Evolutionary conservation across 2,797 vertebrate genomes (phyloP), one percentile per base, ranked within the genome.

Genomic region (Cuniculus paca): DNA sequence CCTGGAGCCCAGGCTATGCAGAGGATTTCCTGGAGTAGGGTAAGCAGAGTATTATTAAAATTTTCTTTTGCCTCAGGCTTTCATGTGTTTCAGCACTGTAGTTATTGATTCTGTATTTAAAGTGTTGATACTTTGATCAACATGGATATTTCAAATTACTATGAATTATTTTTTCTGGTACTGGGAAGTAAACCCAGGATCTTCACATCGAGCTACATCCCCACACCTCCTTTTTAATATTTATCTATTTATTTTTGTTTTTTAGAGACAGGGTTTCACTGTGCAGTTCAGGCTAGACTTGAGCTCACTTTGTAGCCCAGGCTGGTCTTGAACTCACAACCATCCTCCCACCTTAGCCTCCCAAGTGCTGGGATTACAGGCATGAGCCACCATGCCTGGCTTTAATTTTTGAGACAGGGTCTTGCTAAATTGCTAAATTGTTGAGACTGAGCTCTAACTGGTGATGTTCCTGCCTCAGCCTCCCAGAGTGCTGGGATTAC

Each of bases 41-140:
- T 3, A 12, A 78, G 16, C 17, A 42, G 42, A 39, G 20, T 50
- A 1, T 48, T 50, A 34, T 81, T 75, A 75, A 42, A 28, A 52
- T 80, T 90, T 45, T 16, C 70, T 92, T 63, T 79, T 45, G 54
- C 48, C 26, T 19, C 16, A 19, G 75, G 26, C 68, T 65, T 34
- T 65, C 24, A 9, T 86, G 26, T 26, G 24, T 20, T 34, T 81
- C 52, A n/a, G 31, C 45, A n/a, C 2, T 26, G 26, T 8, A 36
- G 36, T 75, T 81, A 42, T 80, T 45, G 36, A 87, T 52, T 54
- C 72, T 42, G 54, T 79, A 45, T 90, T 96, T 95, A 88, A 56
- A 80, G 50, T 50, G 28, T 63, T 19, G 16, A 48, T 20, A n/a
- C 34, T 22, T 61, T 75, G 58, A 61, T 70, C 28, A 24, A 54